Evolutionary conservation across 1,140 invertebrate species (phyloP), one percentile per base, ranked within the genome.

Genomic region (Chironomus tepperi): DNA sequence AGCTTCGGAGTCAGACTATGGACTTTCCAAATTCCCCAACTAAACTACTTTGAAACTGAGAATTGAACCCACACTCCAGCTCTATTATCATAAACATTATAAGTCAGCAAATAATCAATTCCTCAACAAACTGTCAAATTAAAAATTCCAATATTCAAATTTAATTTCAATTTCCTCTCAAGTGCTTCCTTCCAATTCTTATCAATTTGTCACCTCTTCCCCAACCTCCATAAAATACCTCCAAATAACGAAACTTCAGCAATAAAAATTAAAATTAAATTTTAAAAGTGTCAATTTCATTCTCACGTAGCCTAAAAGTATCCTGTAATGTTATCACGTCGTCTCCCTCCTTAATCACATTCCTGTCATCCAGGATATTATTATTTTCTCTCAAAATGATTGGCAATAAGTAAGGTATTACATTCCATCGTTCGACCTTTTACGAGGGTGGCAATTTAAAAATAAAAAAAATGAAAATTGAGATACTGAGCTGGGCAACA

Each of bases 301-400:
- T 18, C 16, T 19, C 24, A 34, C 1, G 5, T 34, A 34, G 24
- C 24, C 24, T 34, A 15, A 47, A 43, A 7, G 9, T 47, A 15
- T 57, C 47, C 47, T 5, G 12, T 57, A 12, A 57, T 57, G 12
- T 57, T n/a, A 57, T 57, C 47, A n/a, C 47, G 47, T 57, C 47
- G 12, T 67, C n/a, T 67, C 18, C 18, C 65, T 19, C 65, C n/a
- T 70, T 70, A 70, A 70, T 70, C 19, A 19, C 18, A 21, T 70
- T 18, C n/a, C 65, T 70, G 65, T 70, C 65, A 70, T 70, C n/a
- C 65, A 34, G 65, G 65, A 70, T 70, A 70, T 70, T 16, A 70
- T 70, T 67, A 47, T 47, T 47, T 47, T 57, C 10, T n/a, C 19
- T 70, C 16, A 57, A 57, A 57, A 57, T 57, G 47, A 57, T 57